Conservation (phyloP, 1,140 invertebrate species). For the Papilio helenus region DNA sequence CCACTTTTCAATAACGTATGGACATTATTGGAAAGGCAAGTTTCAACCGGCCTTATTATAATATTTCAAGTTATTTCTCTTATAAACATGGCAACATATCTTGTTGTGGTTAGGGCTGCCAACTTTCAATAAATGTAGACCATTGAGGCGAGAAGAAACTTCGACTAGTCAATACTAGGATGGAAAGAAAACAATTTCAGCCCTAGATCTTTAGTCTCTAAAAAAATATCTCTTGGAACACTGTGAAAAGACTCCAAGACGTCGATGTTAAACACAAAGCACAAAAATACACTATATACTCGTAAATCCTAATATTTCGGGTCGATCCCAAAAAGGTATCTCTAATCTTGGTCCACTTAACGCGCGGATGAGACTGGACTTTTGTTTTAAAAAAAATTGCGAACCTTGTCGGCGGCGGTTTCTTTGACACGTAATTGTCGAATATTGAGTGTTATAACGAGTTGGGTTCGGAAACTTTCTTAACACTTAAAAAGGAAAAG, state of each 20-base stretch:
- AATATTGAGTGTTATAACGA: constrained; percentile 2
- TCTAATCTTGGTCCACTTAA: not conserved
- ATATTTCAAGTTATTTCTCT: constrained; percentile 14
- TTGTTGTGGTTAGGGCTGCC: not conserved
- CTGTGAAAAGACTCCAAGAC: too few relatives aligned
- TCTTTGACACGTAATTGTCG: constrained; percentile 8
- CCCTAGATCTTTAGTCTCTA: too few relatives aligned
- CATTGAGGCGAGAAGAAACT: too few relatives aligned
- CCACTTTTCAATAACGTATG: not conserved
- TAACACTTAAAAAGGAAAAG: not conserved
- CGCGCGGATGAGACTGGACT: constrained; percentile 3
- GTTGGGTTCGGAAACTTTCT: not conserved
- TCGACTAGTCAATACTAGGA: too few relatives aligned
- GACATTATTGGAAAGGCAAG: not conserved
- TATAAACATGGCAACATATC: not conserved
- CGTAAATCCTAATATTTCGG: not conserved
- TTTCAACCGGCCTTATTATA: not conserved
- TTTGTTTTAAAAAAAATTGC: constrained; percentile 1
- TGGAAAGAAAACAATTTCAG: too few relatives aligned
- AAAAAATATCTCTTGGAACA: too few relatives aligned
- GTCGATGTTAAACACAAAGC: not conserved
- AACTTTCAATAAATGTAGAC: not conserved
- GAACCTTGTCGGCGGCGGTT: not conserved
- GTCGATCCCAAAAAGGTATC: not conserved
- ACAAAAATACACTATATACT: too few relatives aligned